Base-by-base conservation (phyloP, 2,888 invertebrate species). In the Ernsta delagoae region DNA sequence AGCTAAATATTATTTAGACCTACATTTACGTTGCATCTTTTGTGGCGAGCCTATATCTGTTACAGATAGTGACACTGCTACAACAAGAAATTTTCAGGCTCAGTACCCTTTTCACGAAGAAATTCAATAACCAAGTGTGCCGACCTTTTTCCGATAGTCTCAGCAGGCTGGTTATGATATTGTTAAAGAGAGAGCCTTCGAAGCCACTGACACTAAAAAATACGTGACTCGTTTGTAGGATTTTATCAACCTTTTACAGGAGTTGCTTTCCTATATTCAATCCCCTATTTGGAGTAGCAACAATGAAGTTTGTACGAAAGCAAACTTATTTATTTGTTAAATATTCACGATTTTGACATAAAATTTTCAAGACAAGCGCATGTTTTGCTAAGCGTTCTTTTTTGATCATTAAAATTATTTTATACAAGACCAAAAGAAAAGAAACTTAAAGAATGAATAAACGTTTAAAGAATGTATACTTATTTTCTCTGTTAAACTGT, bases 151-250 rank as follows among this genome's bases (percentile, higher is more conserved):
- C 77, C 78, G 72, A 73, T 68, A 74, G 79, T 81, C 79, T 77
- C 76, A 75, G 80, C 75, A 77, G 81, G 78, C 81, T 82, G 89
- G 88, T 90, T 90, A 90, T 89, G 89, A 88, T 89, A 87, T 91
- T 89, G 89, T 89, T 87, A 90, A 91, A 90, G 87, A 88, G 88
- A 87, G 85, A 87, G 79, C 78, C 78, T 77, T 77, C 77, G 78
- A 77, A 82, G 79, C 79, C 77, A 82, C 77, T 78, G 81, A 79
- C 81, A 79, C 84, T 87, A 88, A 90, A 90, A 90, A 90, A 88
- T 90, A 92, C 92, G 92, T 92, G 92, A 92, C 86, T 86, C 85
- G 81, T 86, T 88, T 92, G 81, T 87, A 84, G 81, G 86, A 89
- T 89, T 87, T 85, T 86, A 86, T 89, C 89, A 89, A 88, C 88